phyloP scores from a whole-genome alignment of 2,888 invertebrate species.

The Ctena decussata region DNA sequence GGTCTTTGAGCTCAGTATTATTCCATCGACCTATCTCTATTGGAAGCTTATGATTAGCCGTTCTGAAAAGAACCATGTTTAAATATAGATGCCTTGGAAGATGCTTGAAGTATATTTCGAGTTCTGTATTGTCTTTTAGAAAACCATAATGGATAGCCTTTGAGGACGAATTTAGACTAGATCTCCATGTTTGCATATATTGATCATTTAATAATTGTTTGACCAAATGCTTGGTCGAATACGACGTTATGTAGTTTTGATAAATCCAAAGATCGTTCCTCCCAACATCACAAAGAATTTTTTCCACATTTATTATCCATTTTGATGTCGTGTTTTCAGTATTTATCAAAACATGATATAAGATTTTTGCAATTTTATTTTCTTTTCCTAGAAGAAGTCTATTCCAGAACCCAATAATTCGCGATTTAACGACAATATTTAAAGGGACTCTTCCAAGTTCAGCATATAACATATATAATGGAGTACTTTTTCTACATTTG shows the following conservation, averaged over 20 bases:
- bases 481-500: slow-evolving; percentile 18
- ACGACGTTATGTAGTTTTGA: neutral
- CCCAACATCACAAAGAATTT: neutral
- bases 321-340: neutral
- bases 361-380: neutral
- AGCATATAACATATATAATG: slow-evolving; percentile 13
- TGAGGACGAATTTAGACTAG: neutral
- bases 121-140: neutral
- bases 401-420: slow-evolving; percentile 27
- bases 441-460: slow-evolving; percentile 16
- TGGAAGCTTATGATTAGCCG: neutral
- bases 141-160: neutral
- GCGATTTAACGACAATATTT: neutral
- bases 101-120: neutral
- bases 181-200: neutral
- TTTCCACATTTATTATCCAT: neutral
- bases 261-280: neutral
- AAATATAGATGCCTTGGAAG: neutral
- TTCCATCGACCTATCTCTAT: neutral
- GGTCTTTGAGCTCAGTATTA: neutral
- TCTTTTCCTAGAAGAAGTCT: neutral
- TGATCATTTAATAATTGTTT: neutral
- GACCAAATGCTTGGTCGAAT: neutral
- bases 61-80: neutral
- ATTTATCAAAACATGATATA: neutral